Percentiles rank a stretch among this genome's conserved stretches.
Evolutionary conservation across 2,113 vertebrate species (phyloP).

Genomic region (Burhinus bistriatus): DNA sequence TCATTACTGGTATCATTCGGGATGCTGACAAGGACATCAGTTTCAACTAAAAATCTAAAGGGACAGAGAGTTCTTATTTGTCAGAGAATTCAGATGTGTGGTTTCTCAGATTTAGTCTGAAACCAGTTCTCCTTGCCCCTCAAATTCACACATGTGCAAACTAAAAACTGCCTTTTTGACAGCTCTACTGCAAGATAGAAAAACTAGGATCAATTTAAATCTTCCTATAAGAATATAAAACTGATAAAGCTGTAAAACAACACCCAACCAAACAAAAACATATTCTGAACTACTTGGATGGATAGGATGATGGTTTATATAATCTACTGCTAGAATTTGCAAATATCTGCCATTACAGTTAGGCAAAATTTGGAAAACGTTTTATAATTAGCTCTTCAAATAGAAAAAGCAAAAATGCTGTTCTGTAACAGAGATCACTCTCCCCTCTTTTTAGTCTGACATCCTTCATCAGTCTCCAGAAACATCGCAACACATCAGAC

Average conservation of each 20-base stretch:
- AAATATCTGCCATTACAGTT: background rate
- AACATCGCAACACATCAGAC: background rate
- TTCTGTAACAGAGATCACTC: background rate
- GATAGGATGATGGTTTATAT: background rate
- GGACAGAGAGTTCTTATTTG: slow-evolving; percentile 8
- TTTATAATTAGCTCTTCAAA: background rate
- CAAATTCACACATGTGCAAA: background rate
- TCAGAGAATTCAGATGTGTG: slow-evolving; percentile 13
- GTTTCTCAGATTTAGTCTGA: slow-evolving; percentile 1
- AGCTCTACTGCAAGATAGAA: background rate
- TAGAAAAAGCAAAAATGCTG: background rate
- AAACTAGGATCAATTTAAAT: background rate
- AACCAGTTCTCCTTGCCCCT: background rate
- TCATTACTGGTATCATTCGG: slow-evolving; percentile 14
- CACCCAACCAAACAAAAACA: background rate
- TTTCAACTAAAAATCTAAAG: slow-evolving; percentile 1
- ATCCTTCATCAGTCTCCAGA: background rate
- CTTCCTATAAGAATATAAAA: background rate
- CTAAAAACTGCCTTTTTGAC: background rate
- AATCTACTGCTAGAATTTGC: background rate
- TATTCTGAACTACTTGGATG: background rate
- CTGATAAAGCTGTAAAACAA: background rate
- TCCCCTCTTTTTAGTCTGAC: background rate
- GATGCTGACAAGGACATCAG: slow-evolving; percentile 23
- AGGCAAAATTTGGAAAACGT: background rate